phyloP scores from a whole-genome alignment of 2,113 vertebrate species.

The Xyliphius kryptos region DNA sequence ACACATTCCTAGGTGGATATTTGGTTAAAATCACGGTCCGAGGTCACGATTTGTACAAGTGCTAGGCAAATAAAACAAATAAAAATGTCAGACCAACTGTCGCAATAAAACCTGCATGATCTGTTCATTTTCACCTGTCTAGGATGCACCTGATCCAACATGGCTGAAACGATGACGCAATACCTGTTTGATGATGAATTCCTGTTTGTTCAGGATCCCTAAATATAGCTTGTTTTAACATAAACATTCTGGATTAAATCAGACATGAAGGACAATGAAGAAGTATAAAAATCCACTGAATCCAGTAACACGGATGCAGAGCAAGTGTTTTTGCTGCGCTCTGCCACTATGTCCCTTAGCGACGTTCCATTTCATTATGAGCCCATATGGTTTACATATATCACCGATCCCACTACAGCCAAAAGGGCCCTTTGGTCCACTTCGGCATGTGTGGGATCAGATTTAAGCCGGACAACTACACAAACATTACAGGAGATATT shows the following conservation, averaged over 20 bases:
- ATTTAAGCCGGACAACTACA: conserved; percentile 24
- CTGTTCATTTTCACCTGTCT: conserved; percentile 18
- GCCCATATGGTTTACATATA: conserved; percentile 36
- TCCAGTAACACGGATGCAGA: background rate
- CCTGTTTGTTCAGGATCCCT: conserved; percentile 7
- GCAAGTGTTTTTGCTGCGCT: background rate
- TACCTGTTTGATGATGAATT: background rate
- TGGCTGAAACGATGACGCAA: background rate
- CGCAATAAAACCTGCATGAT: background rate
- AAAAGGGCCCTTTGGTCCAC: conserved; percentile 11
- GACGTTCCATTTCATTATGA: conserved; percentile 26
- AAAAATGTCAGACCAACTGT: background rate
- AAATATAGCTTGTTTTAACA: background rate
- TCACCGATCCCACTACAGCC: background rate
- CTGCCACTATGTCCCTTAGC: background rate
- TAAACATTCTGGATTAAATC: conserved; percentile 5
- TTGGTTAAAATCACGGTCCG: background rate
- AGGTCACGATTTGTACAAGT: background rate
- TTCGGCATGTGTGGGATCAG: conserved; percentile 5
- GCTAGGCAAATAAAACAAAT: background rate
- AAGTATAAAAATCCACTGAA: background rate
- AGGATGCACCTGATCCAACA: background rate
- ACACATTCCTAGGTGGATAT: background rate
- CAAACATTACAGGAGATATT: conserved; percentile 31
- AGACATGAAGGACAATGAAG: background rate